These are phyloP conservation scores for Agapornis roseicollis DNA, from an alignment of 2,113 vertebrate genomes.

Conservation along the genomic window DNA sequence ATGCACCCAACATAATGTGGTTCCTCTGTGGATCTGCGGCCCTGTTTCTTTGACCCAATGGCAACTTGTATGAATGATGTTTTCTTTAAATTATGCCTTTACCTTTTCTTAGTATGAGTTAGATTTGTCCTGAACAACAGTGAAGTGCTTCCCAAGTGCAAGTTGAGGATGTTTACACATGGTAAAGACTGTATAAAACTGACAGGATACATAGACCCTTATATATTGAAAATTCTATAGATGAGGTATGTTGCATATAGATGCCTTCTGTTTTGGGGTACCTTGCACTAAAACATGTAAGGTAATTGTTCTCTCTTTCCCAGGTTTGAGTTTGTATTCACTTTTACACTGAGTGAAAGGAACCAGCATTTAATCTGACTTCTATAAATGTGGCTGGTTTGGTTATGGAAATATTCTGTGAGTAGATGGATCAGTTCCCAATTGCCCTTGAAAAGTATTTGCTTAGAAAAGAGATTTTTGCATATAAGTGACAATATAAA, in stretches of 20 bases:
- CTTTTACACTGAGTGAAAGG: background rate
- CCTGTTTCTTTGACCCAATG: background rate
- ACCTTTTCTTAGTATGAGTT: background rate
- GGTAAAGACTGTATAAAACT: background rate
- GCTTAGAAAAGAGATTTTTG: background rate
- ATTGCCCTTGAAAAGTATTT: background rate
- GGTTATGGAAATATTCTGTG: background rate
- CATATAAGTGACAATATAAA: background rate
- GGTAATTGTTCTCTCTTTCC: background rate
- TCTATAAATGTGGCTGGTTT: background rate
- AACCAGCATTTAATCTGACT: background rate
- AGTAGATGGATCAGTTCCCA: background rate
- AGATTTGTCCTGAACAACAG: background rate
- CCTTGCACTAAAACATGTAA: background rate
- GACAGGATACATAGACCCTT: background rate
- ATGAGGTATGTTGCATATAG: background rate
- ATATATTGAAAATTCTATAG: background rate
- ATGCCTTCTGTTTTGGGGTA: background rate
- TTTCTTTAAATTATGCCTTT: background rate
- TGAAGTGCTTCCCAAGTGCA: background rate
- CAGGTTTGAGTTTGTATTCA: background rate
- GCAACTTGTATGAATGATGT: background rate
- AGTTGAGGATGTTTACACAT: background rate
- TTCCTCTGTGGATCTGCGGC: background rate
- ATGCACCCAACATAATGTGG: fast-evolving